Evolutionary conservation across 2,888 invertebrate species (phyloP).

Genomic region (Beris morrisii): DNA sequence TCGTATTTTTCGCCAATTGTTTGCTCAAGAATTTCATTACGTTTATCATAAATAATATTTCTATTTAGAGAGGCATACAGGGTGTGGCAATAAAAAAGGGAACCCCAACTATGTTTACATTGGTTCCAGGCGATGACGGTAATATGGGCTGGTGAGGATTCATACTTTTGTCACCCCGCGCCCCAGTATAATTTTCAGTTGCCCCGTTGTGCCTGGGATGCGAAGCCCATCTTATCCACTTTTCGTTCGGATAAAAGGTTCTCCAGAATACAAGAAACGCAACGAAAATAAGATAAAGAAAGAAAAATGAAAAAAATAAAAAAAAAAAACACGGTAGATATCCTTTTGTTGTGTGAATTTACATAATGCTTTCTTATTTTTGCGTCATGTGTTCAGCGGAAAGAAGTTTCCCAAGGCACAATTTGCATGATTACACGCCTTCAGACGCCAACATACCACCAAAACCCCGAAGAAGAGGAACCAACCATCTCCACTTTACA

Average conservation of each 20-base stretch:
- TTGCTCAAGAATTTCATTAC: too few species aligned
- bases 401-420: slow-evolving; percentile 38
- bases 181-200: too few species aligned
- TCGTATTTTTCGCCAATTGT: too few species aligned
- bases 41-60: too few species aligned
- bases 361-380: slow-evolving; percentile 40
- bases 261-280: background rate
- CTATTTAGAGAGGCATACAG: too few species aligned
- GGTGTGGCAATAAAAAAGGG: too few species aligned
- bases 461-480: slow-evolving; percentile 8
- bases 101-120: too few species aligned
- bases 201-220: too few species aligned
- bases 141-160: too few species aligned
- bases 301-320: slow-evolving; percentile 26
- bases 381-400: slow-evolving; percentile 38
- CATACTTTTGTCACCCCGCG: too few species aligned
- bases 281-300: slow-evolving; percentile 2
- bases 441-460: slow-evolving; percentile 24
- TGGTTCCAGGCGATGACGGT: too few species aligned
- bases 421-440: slow-evolving; percentile 40
- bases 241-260: slow-evolving; percentile 19
- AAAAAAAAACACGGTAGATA: slow-evolving; percentile 24
- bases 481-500: slow-evolving; percentile 17
- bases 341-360: slow-evolving; percentile 39
- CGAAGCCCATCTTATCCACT: too few species aligned